A percentile compares a stretch with the other conserved stretches of the same genome.
Conservation (phyloP, 2,113 vertebrate species). For the Heptranchias perlo region DNA sequence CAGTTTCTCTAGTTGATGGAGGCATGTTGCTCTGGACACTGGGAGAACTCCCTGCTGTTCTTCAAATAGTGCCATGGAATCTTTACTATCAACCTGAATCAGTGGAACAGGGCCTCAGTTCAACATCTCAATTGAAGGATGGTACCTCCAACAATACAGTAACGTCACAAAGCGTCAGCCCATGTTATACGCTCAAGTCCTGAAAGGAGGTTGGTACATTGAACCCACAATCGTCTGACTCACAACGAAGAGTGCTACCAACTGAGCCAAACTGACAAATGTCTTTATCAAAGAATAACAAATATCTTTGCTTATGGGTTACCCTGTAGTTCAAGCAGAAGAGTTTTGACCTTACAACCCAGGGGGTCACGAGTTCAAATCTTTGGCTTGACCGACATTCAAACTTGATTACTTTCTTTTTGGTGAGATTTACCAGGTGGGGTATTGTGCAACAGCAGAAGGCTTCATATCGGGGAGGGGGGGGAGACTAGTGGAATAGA, state of each 20-base stretch:
- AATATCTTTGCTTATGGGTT: constrained; percentile 23
- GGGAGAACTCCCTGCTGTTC: neutral
- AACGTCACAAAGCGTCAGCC: neutral
- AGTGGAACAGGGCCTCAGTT: neutral
- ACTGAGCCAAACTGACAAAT: constrained; percentile 19
- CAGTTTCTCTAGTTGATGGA: neutral
- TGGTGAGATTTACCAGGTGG: constrained; percentile 22
- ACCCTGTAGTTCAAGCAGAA: constrained; percentile 36
- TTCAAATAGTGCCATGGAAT: neutral
- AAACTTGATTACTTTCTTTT: constrained; percentile 15
- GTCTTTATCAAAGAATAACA: constrained; percentile 33
- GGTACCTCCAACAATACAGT: neutral
- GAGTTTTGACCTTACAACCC: constrained; percentile 22
- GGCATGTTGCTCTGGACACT: neutral
- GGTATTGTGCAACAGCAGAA: neutral
- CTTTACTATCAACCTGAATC: neutral
- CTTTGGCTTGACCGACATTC: constrained; percentile 31
- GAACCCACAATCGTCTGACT: neutral
- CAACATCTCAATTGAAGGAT: neutral
- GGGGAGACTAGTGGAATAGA: no score
- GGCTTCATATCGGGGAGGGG: neutral
- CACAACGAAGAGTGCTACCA: neutral
- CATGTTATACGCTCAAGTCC: neutral
- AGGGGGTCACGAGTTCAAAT: constrained; percentile 4
- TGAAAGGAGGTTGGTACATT: neutral